Evolutionary conservation across 2,888 invertebrate species (phyloP), one percentile per base, ranked within the genome.

Genomic region (Leptogaster cylindrica): DNA sequence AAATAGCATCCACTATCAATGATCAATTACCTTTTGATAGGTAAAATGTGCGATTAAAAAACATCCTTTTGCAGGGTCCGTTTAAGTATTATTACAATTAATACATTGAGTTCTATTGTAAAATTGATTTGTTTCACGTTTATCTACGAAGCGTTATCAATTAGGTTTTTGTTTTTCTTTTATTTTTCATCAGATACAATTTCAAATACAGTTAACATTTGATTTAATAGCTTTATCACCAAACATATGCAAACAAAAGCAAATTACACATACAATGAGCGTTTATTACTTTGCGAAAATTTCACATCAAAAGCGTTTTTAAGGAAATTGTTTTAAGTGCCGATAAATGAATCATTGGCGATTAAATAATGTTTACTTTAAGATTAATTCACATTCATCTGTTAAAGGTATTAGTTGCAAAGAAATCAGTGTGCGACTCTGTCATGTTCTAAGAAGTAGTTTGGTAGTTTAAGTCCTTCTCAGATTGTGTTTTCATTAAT

Each of bases 91-190:
- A 33, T n/a, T n/a, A 46, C 27, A 14, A 44, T 44, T 61, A 44
- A 61, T 20, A 25, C 44, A 41, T 41, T 39, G 39, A 41, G 14
- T 46, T 63, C 39, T 33, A 31, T 48, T 33, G 36, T 64, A 33
- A 64, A 64, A 64, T 63, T 64, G 46, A 46, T 64, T 64, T 64
- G 20, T 48, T 64, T 33, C 18, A 44, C 44, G n/a, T 44, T 61
- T 61, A 61, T 61, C 61, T 61, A 61, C 44, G 61, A 61, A 61
- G 61, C 61, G 61, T 61, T 61, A 61, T 61, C 28, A 44, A 28
- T 61, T 61, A 61, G 61, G 61, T 61, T 58, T 16, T n/a, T n/a
- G n/a, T n/a, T n/a, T n/a, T n/a, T n/a, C n/a, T n/a, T n/a, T n/a
- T n/a, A n/a, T n/a, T n/a, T n/a, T n/a, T n/a, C 41, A 27, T 61